Evolutionary conservation across 2,797 vertebrate species (phyloP).

Genomic region (Myiotriccus ornatus): DNA sequence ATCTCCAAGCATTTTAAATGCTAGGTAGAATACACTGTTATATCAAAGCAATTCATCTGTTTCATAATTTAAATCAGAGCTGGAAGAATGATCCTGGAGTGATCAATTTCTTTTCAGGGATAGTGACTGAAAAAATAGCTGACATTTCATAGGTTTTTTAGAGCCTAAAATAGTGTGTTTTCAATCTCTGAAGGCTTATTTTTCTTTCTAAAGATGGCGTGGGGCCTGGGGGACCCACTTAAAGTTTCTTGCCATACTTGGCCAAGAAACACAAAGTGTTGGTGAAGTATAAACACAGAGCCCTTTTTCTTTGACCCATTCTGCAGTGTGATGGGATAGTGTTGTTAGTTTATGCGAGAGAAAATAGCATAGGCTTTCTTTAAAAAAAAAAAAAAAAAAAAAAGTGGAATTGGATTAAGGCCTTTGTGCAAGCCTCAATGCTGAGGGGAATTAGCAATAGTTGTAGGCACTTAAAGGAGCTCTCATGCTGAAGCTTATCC

Average conservation of each 20-base stretch:
- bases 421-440: conserved; percentile 98
- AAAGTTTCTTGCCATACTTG: conserved; percentile 91
- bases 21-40: not conserved
- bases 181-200: conserved; percentile 83
- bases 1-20: not conserved
- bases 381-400: conserved; percentile 92
- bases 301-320: conserved; percentile 94
- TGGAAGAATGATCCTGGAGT: conserved; percentile 8
- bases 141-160: conserved; percentile 73
- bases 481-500: conserved; percentile 99
- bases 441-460: conserved; percentile 99
- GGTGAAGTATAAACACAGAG: conserved; percentile 97
- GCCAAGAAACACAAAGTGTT: conserved; percentile 94
- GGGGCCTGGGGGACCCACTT: conserved; percentile 91
- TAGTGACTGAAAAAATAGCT: conserved; percentile 79
- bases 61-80: conserved; percentile 51
- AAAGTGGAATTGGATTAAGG: conserved; percentile 98
- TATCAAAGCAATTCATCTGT: conserved; percentile 2
- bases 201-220: conserved; percentile 86
- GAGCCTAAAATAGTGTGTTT: conserved; percentile 72
- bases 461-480: conserved; percentile 99
- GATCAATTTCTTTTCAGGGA: conserved; percentile 62
- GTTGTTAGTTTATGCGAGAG: conserved; percentile 99
- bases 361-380: conserved; percentile 97
- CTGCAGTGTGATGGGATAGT: conserved; percentile 94